Evolutionary conservation across 1,140 invertebrate genomes (phyloP), one percentile per base, ranked within the genome.

Genomic region (Muscidifurax raptorellus): DNA sequence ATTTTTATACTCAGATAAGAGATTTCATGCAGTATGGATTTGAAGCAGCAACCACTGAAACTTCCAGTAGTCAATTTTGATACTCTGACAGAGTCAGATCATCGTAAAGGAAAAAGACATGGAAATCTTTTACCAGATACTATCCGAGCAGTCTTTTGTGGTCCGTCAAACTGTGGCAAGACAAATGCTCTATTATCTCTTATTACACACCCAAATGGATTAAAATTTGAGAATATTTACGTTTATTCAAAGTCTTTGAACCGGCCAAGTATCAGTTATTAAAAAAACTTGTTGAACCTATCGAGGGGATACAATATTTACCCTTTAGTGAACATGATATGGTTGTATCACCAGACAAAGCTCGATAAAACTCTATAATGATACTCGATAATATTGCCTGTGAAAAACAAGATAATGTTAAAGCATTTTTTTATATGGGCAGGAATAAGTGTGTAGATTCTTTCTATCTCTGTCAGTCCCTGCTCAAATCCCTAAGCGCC

Each of bases 401-500:
- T 87, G 89, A 92, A 59, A 90, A 89, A 40, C 91, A 93, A 86
- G 81, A 89, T 81, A 87, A 88, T 66, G 89, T 93, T 28, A 74
- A 86, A 83, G 86, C 89, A 59, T 79, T 84, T 84, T 92, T 92
- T 84, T n/a, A 82, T 76, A 91, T 90, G 89, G 91, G 90, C 13
- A 82, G 91, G 78, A 90, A 92, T 89, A 89, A 90, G 80, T 67
- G 85, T 30, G 83, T 90, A 10, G 88, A 92, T 82, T 86, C 85
- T 86, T 91, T 91, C 79, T 92, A 90, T 88, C 71, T 92, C 27
- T 86, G 87, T 84, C 91, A 92, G 85, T 89, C 91, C 92, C 92
- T 86, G 82, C 90, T 22, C 86, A 87, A 77, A 90, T 92, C 79
- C 91, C 89, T 10, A 93, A 93, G 89, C 92, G 93, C 86, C 88